Percentiles rank a stretch among this genome's conserved stretches.
phyloP scores from a whole-genome alignment of 2,797 vertebrate genomes.

The Enteromius unitaeniatus region DNA sequence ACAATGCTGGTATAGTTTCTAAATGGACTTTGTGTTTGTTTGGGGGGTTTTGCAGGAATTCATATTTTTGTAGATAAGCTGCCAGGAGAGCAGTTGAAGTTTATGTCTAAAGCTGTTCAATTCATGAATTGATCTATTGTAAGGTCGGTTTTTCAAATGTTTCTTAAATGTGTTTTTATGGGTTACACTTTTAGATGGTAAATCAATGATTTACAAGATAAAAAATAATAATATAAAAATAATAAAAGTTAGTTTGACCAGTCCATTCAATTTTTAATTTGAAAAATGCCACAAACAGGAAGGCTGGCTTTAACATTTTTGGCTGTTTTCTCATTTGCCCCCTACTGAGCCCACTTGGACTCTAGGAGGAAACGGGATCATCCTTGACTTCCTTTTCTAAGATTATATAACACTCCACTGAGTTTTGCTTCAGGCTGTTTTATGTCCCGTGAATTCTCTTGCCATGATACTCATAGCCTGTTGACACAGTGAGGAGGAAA shows the following conservation, averaged over 20 bases:
- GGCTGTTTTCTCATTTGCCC: constrained; percentile 14
- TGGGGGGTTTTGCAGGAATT: not conserved
- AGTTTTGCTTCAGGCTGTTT: constrained; percentile 50
- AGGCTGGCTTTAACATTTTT: constrained; percentile 53
- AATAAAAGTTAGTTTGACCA: too few relatives aligned
- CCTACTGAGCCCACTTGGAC: constrained; percentile 39
- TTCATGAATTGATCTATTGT: not conserved
- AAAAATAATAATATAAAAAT: too few relatives aligned
- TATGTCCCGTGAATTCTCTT: constrained; percentile 31
- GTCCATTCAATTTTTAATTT: not conserved
- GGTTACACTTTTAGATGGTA: not conserved
- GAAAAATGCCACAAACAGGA: constrained; percentile 32
- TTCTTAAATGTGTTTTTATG: not conserved
- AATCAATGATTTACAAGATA: not conserved
- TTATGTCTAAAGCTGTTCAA: not conserved
- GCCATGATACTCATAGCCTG: constrained; percentile 34
- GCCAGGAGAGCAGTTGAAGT: not conserved
- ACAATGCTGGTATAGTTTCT: not conserved
- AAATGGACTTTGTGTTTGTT: not conserved
- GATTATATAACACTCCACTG: constrained; percentile 47
- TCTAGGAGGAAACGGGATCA: constrained; percentile 52
- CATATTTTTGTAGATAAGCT: not conserved
- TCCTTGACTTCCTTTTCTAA: constrained; percentile 48
- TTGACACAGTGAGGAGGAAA: constrained; percentile 45
- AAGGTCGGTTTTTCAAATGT: not conserved